Evolutionary conservation across 1,140 invertebrate genomes (phyloP).

Genomic region (Pseudobourletiella spinata): DNA sequence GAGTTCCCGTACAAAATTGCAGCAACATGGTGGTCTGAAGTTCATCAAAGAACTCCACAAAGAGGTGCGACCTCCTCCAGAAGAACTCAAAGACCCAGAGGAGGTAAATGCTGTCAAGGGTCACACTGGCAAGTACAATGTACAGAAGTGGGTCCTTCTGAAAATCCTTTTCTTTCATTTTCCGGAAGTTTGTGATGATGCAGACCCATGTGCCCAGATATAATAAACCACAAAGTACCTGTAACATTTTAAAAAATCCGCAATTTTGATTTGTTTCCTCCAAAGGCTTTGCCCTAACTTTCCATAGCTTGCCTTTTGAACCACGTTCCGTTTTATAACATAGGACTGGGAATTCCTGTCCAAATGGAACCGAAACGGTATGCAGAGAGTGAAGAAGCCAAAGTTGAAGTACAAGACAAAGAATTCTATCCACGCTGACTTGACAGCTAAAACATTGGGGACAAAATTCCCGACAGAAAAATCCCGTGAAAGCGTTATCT

Average conservation of each 20-base stretch:
- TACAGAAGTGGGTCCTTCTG: constrained; percentile 3
- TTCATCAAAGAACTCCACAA: background rate
- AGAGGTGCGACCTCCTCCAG: background rate
- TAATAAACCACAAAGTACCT: background rate
- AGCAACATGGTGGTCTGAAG: background rate
- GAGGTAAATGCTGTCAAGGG: background rate
- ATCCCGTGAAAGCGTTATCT: background rate
- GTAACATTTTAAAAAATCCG: background rate
- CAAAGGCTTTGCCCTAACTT: no score
- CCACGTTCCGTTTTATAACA: background rate
- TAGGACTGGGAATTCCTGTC: background rate
- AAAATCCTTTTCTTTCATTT: constrained; percentile 5
- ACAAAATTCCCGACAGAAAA: background rate
- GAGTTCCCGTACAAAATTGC: background rate
- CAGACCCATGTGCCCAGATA: background rate
- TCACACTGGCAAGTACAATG: background rate
- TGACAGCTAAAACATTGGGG: background rate
- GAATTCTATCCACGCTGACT: background rate
- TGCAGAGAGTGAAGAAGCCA: constrained; percentile 1
- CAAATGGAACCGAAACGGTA: background rate
- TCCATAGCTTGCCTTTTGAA: constrained; percentile 7
- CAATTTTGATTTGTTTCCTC: no score
- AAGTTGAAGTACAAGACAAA: constrained; percentile 1
- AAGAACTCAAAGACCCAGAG: background rate
- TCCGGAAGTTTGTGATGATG: constrained; percentile 8